A percentile compares a stretch with the other conserved stretches of the same genome.
These are phyloP conservation scores for Patella vulgata DNA, from an alignment of 1,140 invertebrate species.

Conservation along the genomic window DNA sequence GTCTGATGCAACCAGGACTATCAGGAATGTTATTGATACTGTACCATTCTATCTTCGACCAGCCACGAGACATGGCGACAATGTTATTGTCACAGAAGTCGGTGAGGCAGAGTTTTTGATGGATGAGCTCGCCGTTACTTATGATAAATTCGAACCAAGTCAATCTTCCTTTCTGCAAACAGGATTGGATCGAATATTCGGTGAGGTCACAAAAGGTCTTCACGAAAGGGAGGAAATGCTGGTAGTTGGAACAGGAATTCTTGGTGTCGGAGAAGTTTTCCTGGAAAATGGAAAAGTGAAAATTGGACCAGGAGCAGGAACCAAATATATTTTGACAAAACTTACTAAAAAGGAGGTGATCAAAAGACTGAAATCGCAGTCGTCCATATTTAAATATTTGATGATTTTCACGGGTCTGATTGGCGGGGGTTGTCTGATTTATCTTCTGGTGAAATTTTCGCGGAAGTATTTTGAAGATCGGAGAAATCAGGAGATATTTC, in stretches of 20 bases:
- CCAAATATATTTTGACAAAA: slow-evolving; percentile 59
- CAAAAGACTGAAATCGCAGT: slow-evolving; percentile 41
- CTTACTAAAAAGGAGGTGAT: slow-evolving; percentile 54
- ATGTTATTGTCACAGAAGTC: slow-evolving; percentile 47
- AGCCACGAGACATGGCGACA: slow-evolving; percentile 6
- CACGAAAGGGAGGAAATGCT: slow-evolving; percentile 65
- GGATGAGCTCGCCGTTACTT: slow-evolving; percentile 48
- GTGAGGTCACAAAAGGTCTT: slow-evolving; percentile 59
- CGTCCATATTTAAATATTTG: slow-evolving; percentile 49
- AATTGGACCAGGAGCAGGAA: slow-evolving; percentile 48
- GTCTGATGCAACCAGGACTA: slow-evolving; percentile 48
- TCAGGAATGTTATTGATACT: slow-evolving; percentile 42
- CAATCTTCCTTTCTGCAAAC: slow-evolving; percentile 31
- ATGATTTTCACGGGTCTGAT: slow-evolving; percentile 42
- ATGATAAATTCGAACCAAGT: slow-evolving; percentile 48
- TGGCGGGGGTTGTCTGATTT: slow-evolving; percentile 40
- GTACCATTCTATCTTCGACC: slow-evolving; percentile 49
- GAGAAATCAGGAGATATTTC: slow-evolving; percentile 22
- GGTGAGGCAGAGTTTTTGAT: slow-evolving; percentile 43
- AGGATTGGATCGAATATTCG: slow-evolving; percentile 54
- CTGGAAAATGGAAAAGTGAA: slow-evolving; percentile 52
- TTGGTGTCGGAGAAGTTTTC: slow-evolving; percentile 61
- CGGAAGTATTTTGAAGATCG: slow-evolving; percentile 26
- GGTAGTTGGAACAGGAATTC: slow-evolving; percentile 51
- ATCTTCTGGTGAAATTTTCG: slow-evolving; percentile 42